These are phyloP conservation scores for Chelonus insularis DNA, from an alignment of 1,140 invertebrate species.

Conservation along the genomic window DNA sequence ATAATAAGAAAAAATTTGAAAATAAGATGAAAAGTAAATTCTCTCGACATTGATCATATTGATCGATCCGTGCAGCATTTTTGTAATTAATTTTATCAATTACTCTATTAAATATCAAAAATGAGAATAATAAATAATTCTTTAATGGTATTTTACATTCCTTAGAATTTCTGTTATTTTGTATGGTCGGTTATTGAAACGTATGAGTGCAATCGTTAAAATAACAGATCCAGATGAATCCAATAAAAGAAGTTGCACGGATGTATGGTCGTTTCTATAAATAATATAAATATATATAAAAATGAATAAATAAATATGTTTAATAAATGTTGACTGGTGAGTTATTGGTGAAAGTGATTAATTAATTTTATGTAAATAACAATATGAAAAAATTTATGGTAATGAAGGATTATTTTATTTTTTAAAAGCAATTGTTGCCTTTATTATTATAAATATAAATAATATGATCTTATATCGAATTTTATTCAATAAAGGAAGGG, in stretches of 20 bases:
- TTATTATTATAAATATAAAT: too few species aligned
- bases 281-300: not conserved
- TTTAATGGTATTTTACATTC: too few species aligned
- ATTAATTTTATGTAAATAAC: not conserved
- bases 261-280: too few species aligned
- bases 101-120: too few species aligned
- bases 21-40: not conserved
- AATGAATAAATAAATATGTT: not conserved
- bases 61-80: not conserved
- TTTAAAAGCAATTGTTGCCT: not conserved
- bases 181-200: too few species aligned
- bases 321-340: not conserved
- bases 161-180: too few species aligned
- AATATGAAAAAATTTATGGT: not conserved
- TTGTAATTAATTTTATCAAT: too few species aligned
- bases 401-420: not conserved
- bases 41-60: not conserved
- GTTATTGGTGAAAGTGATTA: not conserved
- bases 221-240: too few species aligned
- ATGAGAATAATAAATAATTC: too few species aligned
- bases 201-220: too few species aligned
- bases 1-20: slow-evolving; percentile 3
- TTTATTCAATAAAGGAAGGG: not conserved
- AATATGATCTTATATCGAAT: not conserved
- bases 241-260: too few species aligned